Conservation (phyloP, 2,797 vertebrate species). For the Coracias cyanogaster region DNA sequence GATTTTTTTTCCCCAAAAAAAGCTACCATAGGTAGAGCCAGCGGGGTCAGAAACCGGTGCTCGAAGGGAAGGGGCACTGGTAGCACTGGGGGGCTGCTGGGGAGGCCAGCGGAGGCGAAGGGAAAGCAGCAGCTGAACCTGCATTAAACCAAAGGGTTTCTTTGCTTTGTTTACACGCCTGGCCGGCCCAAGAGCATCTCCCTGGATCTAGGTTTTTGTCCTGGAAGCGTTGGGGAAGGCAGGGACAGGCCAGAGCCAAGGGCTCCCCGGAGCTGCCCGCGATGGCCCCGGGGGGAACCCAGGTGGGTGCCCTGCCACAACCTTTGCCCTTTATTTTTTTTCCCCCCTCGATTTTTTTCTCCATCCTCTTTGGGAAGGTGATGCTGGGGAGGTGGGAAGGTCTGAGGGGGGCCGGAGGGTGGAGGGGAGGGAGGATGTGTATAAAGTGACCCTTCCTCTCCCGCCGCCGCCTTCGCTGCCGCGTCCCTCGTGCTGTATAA, state of each 20-base stretch:
- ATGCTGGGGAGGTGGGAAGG: background rate
- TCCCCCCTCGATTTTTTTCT: background rate
- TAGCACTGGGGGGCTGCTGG: background rate
- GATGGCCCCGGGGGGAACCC: background rate
- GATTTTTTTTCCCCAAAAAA: background rate
- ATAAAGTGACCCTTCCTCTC: background rate
- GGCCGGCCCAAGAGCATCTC: background rate
- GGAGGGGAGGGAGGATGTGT: constrained; percentile 37
- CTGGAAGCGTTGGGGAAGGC: constrained; percentile 4
- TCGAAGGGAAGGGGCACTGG: background rate
- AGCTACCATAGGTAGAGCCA: background rate
- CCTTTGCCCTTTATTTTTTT: background rate
- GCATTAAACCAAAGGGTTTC: constrained; percentile 72
- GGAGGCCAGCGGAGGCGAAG: background rate
- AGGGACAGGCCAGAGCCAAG: background rate
- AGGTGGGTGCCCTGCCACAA: background rate
- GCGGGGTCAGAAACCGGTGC: background rate
- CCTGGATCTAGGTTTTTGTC: constrained; percentile 20
- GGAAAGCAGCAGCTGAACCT: constrained; percentile 20
- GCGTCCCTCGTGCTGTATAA: constrained; percentile 86
- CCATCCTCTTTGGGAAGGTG: background rate
- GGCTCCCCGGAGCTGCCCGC: background rate
- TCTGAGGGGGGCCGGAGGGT: background rate
- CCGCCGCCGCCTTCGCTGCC: constrained; percentile 68
- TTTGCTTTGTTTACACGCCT: constrained; percentile 70